Base-by-base conservation (phyloP, 1,140 invertebrate species). In the Bombus consobrinus region DNA sequence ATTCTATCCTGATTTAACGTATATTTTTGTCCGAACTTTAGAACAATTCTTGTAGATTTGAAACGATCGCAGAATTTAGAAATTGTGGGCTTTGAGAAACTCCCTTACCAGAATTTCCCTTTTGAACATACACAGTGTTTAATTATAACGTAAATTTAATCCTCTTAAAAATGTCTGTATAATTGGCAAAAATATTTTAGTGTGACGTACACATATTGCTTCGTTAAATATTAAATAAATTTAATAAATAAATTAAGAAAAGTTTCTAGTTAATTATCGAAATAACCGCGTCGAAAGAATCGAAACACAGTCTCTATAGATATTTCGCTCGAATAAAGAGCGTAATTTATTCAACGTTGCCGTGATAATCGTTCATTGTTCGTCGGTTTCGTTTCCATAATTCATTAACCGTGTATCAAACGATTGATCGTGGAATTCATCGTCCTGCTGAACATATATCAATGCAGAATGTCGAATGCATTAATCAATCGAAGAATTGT, bases 391-490 rank as follows among this genome's bases (percentile, higher is more conserved):
- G 73, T 89, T 89, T 82, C 74, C 78, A 88, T 80, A 88, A 82
- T 82, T 89, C 88, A 89, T 89, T 88, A 82, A 71, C 37, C 69
- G 62, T 59, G 81, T 74, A 66, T 62, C 78, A 85, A 89, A 88
- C 75, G 78, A 77, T 85, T 32, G 79, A 47, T 28, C 59, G 13
- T 53, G 66, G 37, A 74, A 89, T 86, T 88, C 83, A 68, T 89
- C 72, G 69, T 88, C 66, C 62, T 41, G 68, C 82, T 85, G 77
- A 71, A n/a, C 72, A 39, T 37, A 47, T 64, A 64, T 69, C 57
- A 39, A 69, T 77, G 86, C 75, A 57, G 41, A 57, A 34, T 47
- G 53, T 32, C 41, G 69, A 68, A 34, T 37, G 59, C 37, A 87
- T 84, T 43, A 82, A 62, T 28, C 41, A 83, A 22, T 13, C 57